A percentile compares a stretch with the other conserved stretches of the same genome.
These are phyloP conservation scores for Pristionchus pacificus DNA, from an alignment of 1,140 invertebrate genomes.

Conservation along the genomic window DNA sequence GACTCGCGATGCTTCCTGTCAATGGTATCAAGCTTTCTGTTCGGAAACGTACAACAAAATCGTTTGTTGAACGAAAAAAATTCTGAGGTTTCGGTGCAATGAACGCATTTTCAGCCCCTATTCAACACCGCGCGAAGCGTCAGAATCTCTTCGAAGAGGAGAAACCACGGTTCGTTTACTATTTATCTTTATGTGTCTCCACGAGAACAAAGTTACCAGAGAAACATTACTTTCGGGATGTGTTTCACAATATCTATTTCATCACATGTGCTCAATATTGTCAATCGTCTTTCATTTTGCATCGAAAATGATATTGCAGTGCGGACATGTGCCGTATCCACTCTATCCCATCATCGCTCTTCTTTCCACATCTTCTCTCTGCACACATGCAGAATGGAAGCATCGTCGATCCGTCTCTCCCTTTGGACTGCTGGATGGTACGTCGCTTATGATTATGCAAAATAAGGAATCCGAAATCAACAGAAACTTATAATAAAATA, in stretches of 20 bases:
- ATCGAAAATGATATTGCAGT: conserved; percentile 15
- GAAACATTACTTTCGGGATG: no score
- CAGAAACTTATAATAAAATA: no score
- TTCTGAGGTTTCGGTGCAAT: not conserved
- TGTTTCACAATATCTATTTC: no score
- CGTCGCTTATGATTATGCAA: no score
- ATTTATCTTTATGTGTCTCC: no score
- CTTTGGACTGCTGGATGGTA: conserved; percentile 49
- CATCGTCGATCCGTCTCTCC: conserved; percentile 37
- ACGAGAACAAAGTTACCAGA: no score
- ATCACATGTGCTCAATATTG: not conserved
- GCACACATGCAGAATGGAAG: conserved; percentile 50
- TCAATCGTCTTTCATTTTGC: not conserved
- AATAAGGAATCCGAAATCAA: no score
- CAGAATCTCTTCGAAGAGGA: not conserved
- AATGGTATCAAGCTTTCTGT: conserved; percentile 21
- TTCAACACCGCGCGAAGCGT: not conserved
- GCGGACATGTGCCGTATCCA: conserved; percentile 50
- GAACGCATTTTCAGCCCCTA: conserved; percentile 1
- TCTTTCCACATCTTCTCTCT: conserved; percentile 51
- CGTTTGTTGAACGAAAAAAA: no score
- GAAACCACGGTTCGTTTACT: not conserved
- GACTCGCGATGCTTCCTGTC: conserved; percentile 29
- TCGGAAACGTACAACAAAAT: not conserved
- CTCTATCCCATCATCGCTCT: conserved; percentile 33